Percentiles rank a stretch among this genome's conserved stretches.
Conservation (phyloP, 1,140 invertebrate species). For the Elymnias hypermnestra region DNA sequence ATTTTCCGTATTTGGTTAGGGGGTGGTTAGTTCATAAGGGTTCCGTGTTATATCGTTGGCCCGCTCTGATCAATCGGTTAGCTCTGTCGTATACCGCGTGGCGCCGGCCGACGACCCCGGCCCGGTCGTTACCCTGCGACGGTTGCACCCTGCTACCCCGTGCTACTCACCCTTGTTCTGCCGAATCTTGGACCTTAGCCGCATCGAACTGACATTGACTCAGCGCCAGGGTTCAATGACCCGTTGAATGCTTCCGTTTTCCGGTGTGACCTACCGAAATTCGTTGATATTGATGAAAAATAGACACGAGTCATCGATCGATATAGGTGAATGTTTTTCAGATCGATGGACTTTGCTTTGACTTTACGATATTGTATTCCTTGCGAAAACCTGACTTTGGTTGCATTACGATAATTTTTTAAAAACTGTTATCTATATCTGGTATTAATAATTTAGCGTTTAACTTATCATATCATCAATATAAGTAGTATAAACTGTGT, state of each 20-base stretch:
- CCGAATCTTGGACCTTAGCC: constrained; percentile 63
- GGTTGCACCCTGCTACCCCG: constrained; percentile 68
- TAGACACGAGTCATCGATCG: background rate
- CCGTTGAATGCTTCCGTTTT: constrained; percentile 53
- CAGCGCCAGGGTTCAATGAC: constrained; percentile 49
- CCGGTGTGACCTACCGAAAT: constrained; percentile 43
- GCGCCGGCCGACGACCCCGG: constrained; percentile 64
- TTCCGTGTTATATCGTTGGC: constrained; percentile 49
- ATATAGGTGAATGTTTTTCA: background rate
- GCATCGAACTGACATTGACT: constrained; percentile 68
- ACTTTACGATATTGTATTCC: background rate
- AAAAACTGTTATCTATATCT: too few relatives aligned
- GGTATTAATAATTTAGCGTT: too few relatives aligned
- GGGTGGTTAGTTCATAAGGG: constrained; percentile 62
- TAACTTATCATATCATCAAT: too few relatives aligned
- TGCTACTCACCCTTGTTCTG: constrained; percentile 58
- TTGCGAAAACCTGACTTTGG: background rate
- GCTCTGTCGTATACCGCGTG: constrained; percentile 56
- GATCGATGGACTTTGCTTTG: background rate
- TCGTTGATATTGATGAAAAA: constrained; percentile 9
- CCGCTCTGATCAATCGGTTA: constrained; percentile 69
- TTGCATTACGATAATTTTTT: too few relatives aligned
- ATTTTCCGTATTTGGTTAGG: constrained; percentile 40
- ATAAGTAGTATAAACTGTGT: too few relatives aligned
- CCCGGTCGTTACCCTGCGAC: constrained; percentile 64